Percentiles rank a stretch among this genome's conserved stretches.
These are phyloP conservation scores for Trinorchestia longiramus DNA, from an alignment of 1,140 invertebrate genomes.

Conservation along the genomic window DNA sequence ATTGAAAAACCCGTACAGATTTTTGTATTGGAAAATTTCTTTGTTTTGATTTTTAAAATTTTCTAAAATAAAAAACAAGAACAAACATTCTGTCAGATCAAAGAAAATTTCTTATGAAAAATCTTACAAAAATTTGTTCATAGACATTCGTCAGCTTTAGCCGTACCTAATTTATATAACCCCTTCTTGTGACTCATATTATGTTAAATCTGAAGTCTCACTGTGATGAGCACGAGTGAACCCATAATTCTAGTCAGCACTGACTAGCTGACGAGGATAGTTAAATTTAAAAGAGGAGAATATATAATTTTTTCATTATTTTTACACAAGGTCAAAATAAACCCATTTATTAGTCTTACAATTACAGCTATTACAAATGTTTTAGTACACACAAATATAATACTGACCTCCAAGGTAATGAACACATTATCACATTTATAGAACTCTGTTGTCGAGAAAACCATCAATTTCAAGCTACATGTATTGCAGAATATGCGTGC, in stretches of 20 bases:
- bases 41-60: background rate
- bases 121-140: background rate
- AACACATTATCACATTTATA: too few relatives aligned
- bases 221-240: background rate
- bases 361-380: background rate
- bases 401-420: too few relatives aligned
- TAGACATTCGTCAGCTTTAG: background rate
- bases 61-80: background rate
- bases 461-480: too few relatives aligned
- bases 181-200: background rate
- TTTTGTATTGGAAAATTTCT: background rate
- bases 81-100: background rate
- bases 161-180: too few relatives aligned
- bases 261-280: background rate
- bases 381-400: too few relatives aligned
- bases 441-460: too few relatives aligned
- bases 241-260: background rate
- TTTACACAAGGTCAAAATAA: background rate
- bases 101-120: background rate
- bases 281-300: background rate
- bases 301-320: background rate
- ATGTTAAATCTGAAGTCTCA: background rate
- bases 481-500: too few relatives aligned
- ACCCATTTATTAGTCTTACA: background rate
- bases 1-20: background rate